Base-by-base conservation (phyloP, 2,888 invertebrate genomes). In the Endotricha flammealis region DNA sequence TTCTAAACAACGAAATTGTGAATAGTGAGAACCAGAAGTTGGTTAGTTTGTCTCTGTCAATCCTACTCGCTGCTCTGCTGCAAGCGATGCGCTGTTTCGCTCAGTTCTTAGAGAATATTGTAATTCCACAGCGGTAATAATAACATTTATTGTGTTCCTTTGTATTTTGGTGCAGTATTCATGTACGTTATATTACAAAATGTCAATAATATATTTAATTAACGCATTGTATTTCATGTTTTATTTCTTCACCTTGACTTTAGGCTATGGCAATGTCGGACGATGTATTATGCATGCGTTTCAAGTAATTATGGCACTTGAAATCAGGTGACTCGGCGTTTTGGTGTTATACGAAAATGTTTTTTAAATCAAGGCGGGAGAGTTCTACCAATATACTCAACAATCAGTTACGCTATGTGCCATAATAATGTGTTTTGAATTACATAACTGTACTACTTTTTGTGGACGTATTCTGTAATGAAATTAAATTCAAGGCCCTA, bases 21-120 rank as follows among this genome's bases (percentile, higher is more conserved):
- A 66, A 64, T 44, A 71, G 73, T 4, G 87, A 86, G 48, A 80
- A 69, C 49, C 79, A 83, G 55, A 89, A 88, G 65, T 62, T 90
- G 51, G 87, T 90, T 30, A 90, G 90, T 45, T 64, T 90, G 35
- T 90, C 90, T 11, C 62, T 90, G 20, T 90, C 90, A 29, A 80
- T 90, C 46, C 70, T 90, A 9, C 75, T 90, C 29, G 90, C 90
- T 11, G 90, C 90, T 14, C 61, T 90, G 53, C 56, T 90, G 20
- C 90, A 90, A 66, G 90, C 90, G 46, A 88, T 90, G 67, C 87
- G 89, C 41, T 90, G 90, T 64, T 87, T 90, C 54, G 89, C 90
- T 27, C 88, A 89, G 65, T 87, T 90, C 57, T 75, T 90, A 50
- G 90, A 90, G 55, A 89, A 90, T 53, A 88, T 86, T 58, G 86